These are phyloP conservation scores for Dryocosmus kuriphilus DNA, from an alignment of 2,888 invertebrate species.

Conservation along the genomic window DNA sequence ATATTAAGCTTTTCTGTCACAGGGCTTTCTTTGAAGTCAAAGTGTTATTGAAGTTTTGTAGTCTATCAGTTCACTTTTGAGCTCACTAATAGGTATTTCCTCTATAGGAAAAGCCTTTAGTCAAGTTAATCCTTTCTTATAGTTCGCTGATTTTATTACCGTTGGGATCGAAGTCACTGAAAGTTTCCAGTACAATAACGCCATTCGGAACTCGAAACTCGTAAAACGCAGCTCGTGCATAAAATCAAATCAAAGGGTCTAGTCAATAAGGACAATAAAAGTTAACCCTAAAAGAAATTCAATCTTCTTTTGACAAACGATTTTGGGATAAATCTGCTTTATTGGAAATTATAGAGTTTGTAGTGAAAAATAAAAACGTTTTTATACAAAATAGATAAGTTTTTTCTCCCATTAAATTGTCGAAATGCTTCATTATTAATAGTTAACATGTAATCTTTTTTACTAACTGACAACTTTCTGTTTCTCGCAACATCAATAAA, in stretches of 20 bases:
- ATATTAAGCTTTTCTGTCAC: too few relatives aligned
- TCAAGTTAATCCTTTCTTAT: not conserved
- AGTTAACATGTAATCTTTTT: not conserved
- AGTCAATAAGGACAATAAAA: not conserved
- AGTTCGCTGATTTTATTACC: not conserved
- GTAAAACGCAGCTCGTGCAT: not conserved
- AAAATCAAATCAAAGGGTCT: not conserved
- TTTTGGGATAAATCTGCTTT: not conserved
- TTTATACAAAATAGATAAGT: too few relatives aligned
- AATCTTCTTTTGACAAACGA: accelerated
- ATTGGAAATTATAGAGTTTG: not conserved
- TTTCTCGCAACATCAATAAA: not conserved
- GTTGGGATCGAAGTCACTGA: not conserved
- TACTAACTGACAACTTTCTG: too few relatives aligned
- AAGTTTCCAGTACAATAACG: slow-evolving; percentile 1
- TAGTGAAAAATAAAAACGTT: too few relatives aligned
- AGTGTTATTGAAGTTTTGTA: too few relatives aligned
- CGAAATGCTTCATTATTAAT: not conserved
- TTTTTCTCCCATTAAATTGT: too few relatives aligned
- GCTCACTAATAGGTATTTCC: not conserved
- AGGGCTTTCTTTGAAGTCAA: too few relatives aligned
- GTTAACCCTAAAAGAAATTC: not conserved
- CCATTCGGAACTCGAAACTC: not conserved
- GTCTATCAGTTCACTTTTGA: not conserved
- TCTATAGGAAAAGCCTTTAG: not conserved